phyloP scores from a whole-genome alignment of 2,888 invertebrate genomes.

The Thymelicus acteon region DNA sequence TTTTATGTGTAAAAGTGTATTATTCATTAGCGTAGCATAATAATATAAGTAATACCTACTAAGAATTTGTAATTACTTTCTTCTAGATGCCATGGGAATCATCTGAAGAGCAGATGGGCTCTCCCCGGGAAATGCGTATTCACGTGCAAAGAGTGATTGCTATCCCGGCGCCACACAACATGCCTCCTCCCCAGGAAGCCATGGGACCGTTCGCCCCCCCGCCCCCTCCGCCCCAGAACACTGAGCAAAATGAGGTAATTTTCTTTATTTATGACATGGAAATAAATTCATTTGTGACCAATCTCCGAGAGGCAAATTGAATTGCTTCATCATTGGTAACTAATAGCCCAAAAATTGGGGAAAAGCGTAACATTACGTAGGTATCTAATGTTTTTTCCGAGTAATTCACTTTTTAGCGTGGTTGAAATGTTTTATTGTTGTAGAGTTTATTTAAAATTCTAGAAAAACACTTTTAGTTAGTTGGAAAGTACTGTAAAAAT shows the following conservation, averaged over 20 bases:
- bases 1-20: too few relatives aligned
- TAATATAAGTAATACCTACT: too few relatives aligned
- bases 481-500: too few relatives aligned
- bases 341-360: background rate
- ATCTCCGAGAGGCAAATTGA: background rate
- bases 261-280: background rate
- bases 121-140: conserved; percentile 77
- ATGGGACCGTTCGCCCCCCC: conserved; percentile 71
- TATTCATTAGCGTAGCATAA: too few relatives aligned
- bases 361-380: background rate
- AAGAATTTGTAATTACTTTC: conserved; percentile 23
- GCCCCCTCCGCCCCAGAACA: conserved; percentile 62
- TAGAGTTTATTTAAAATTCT: too few relatives aligned
- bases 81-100: conserved; percentile 79
- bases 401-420: background rate
- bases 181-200: conserved; percentile 64
- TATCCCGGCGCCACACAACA: conserved; percentile 68
- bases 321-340: background rate
- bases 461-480: too few relatives aligned
- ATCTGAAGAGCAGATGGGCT: conserved; percentile 74
- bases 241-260: conserved; percentile 69
- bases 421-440: background rate
- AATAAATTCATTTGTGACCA: background rate
- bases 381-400: background rate
- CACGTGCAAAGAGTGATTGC: conserved; percentile 81